phyloP scores from a whole-genome alignment of 2,797 vertebrate species.

The Dermochelys coriacea region DNA sequence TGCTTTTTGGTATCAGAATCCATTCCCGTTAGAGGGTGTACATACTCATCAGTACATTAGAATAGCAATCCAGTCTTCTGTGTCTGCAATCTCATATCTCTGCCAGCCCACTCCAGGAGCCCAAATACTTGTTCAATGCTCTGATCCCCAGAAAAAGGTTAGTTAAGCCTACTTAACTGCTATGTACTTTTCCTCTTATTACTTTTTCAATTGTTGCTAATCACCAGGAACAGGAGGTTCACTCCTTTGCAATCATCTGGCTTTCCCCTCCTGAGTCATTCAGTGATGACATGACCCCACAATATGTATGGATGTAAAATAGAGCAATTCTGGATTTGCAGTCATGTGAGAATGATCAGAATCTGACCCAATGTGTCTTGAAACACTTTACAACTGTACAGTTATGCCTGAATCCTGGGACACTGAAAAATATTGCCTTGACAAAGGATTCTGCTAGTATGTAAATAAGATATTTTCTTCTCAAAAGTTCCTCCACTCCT shows the following conservation, averaged over 20 bases:
- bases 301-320: background rate
- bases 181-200: background rate
- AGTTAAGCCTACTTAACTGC: background rate
- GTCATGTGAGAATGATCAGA: background rate
- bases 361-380: background rate
- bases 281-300: background rate
- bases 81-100: background rate
- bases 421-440: background rate
- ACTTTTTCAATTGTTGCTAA: background rate
- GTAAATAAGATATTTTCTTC: background rate
- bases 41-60: background rate
- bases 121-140: background rate
- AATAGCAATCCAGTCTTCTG: background rate
- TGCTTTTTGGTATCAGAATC: background rate
- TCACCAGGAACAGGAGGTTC: background rate
- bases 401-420: background rate
- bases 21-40: background rate
- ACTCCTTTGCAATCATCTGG: background rate
- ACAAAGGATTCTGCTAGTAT: background rate
- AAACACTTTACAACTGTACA: background rate
- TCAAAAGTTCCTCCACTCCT: background rate
- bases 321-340: constrained; percentile 19
- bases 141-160: background rate
- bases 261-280: background rate
- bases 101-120: background rate